Base-by-base conservation (phyloP, 92 coral and sea anemone genomes). In the Phenganax stokvisi region DNA sequence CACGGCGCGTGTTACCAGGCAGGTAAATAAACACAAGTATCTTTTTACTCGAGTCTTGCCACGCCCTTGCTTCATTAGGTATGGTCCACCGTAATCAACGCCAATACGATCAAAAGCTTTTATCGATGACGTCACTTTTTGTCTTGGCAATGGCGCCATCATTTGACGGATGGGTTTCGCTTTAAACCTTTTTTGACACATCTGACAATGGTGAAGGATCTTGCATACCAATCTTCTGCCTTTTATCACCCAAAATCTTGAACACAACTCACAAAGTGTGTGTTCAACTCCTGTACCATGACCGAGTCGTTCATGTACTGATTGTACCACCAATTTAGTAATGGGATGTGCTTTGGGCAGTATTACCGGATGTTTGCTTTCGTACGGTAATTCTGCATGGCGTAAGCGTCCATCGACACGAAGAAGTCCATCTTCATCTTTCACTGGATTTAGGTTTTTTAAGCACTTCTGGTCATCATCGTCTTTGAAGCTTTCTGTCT, bases 131-230 rank as follows among this genome's bases (percentile, higher is more conserved):
- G 31, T 70, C 17, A 70, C 44, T 70, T 8, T 70, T 30, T 15
- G 29, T 29, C 75, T 70, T 70, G 75, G 75, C 75, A 70, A 44
- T 15, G 75, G 75, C 4, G 75, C 75, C 75, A 70, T 70, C 53
- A 12, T 44, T 20, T 59, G 65, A 59, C 0, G 3, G 3, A 59
- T 13, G 16, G 65, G 65, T 20, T 59, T 59, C 7, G 65, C 65
- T 13, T 59, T 59, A 20, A 59, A 59, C 4, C 65, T 13, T 59
- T 59, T 59, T 59, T 20, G 16, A 59, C 65, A 59, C 65, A 59
- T 59, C 25, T 59, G 65, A 59, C 65, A 59, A 59, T 6, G 65
- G 25, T 59, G 16, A 20, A 59, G 16, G 1, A 59, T 20, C 7
- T 59, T 7, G 65, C 81, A 28, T 10, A 59, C 65, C 65, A 25